Conservation (phyloP, 1,140 invertebrate species). For the Pogonomyrmex barbatus region DNA sequence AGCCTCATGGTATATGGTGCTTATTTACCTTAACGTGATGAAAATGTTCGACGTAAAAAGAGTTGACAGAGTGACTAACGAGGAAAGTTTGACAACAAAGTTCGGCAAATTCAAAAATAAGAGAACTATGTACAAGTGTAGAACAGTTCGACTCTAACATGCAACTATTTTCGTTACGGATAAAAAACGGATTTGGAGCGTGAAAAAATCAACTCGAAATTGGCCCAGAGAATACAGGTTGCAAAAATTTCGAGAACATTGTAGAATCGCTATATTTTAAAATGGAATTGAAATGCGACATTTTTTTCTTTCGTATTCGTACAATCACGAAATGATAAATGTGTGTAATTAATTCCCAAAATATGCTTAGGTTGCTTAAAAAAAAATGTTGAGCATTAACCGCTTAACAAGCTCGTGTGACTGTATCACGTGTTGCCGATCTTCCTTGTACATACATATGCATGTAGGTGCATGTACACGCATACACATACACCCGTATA, state of each 20-base stretch:
- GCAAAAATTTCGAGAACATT: constrained; percentile 16
- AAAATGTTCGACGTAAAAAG: constrained; percentile 35
- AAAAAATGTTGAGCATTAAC: constrained; percentile 30
- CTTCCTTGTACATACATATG: constrained; percentile 39
- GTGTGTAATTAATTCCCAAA: constrained; percentile 18
- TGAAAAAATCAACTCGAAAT: constrained; percentile 32
- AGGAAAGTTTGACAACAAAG: constrained; percentile 33
- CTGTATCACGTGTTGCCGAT: constrained; percentile 48
- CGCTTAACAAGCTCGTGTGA: constrained; percentile 47
- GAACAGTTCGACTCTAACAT: constrained; percentile 5
- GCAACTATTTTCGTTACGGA: constrained; percentile 39
- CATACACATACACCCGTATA: not conserved
- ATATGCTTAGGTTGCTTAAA: constrained; percentile 1
- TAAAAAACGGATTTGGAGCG: constrained; percentile 29
- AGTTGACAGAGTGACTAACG: constrained; percentile 46
- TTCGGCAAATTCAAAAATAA: constrained; percentile 35
- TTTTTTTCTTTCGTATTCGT: not conserved
- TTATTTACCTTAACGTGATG: constrained; percentile 22
- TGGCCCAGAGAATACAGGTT: not conserved
- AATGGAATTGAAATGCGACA: not conserved
- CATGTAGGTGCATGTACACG: not conserved
- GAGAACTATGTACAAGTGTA: constrained; percentile 18
- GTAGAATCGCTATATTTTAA: not conserved
- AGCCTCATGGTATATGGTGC: not conserved
- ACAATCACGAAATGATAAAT: not conserved